Evolutionary conservation across 2,113 vertebrate species (phyloP).

Genomic region (Bolborhynchus lineola): DNA sequence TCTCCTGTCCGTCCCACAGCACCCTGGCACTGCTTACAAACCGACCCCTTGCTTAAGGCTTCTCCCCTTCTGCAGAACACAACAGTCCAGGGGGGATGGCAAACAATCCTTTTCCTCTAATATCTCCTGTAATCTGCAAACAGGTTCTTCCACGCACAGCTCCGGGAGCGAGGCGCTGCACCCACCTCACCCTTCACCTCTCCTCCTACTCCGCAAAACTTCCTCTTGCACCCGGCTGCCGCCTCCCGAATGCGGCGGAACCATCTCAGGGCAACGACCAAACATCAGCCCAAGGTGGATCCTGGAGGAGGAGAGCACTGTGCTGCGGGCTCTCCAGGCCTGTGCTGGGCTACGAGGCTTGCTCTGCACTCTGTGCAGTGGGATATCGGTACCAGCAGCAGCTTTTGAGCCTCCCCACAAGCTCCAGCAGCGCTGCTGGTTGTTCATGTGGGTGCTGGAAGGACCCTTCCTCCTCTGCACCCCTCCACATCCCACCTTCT

Average conservation of each 20-base stretch:
- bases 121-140: background rate
- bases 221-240: background rate
- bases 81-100: background rate
- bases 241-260: accelerated
- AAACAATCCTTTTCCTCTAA: background rate
- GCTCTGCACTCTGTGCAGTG: accelerated
- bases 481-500: background rate
- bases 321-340: background rate
- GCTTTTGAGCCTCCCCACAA: background rate
- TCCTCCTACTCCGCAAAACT: background rate
- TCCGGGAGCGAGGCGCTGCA: background rate
- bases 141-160: background rate
- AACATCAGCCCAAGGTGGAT: accelerated
- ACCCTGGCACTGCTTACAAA: background rate
- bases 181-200: background rate
- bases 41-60: background rate
- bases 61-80: background rate
- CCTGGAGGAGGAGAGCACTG: background rate
- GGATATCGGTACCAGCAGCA: accelerated
- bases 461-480: background rate
- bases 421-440: accelerated
- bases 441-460: accelerated
- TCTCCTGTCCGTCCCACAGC: background rate
- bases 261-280: background rate
- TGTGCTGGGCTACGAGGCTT: background rate